Evolutionary conservation across 2,113 vertebrate genomes (phyloP), one percentile per base, ranked within the genome.

Genomic region (Petromus typicus): DNA sequence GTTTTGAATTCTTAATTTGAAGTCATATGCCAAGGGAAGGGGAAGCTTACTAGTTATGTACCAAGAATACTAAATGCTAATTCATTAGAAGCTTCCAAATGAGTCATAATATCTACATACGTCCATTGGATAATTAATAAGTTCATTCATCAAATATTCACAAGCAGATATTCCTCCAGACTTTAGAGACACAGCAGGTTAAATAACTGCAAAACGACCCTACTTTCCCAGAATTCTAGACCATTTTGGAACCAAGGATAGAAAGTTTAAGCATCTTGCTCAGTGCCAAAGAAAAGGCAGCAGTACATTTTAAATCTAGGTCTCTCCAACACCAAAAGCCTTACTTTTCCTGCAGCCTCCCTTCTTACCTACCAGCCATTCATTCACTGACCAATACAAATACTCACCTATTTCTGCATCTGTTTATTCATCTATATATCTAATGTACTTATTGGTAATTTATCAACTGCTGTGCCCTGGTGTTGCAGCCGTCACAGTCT

Each of bases 101-200:
- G 54, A 34, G 18, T 85, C 59, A 91, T 67, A 81, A 92, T 54
- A 10, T 89, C 75, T 80, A 89, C 32, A 51, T 67, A 54, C 80
- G 11, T 56, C 75, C 34, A 69, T 63, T 85, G 94, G 51, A 61
- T 79, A 54, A 56, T 84, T 88, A 90, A 59, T 85, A 95, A 92
- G 7, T 76, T 73, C 51, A 85, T 85, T 11, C n/a, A 88, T 79
- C 45, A 90, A 78, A 67, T 88, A 93, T 83, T 90, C 43, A 34
- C 67, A 32, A 86, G 11, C 9, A 84, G n/a, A 11, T 83, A 81
- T 45, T 82, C 17, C 75, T 92, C 37, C 64, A 81, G 8, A 66
- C 51, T 67, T 27, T 48, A 67, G 56, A 7, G 23, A 64, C 81
- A 48, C 3, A 80, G 9, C 27, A 90, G 54, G 17, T 56, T 90